Conservation (phyloP, 2,113 vertebrate genomes). For the Desmodus rotundus region DNA sequence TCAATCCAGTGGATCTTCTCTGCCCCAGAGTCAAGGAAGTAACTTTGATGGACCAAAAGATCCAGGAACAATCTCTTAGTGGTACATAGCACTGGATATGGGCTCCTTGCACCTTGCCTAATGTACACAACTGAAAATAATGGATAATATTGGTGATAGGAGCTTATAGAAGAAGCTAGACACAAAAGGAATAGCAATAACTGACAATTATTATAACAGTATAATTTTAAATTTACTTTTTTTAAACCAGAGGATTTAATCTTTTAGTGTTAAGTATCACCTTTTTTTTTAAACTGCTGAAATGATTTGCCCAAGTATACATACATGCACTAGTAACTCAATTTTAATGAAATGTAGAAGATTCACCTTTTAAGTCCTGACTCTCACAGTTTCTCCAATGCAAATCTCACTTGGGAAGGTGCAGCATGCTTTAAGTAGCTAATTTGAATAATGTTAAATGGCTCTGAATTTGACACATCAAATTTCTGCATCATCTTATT, state of each 20-base stretch:
- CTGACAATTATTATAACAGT: not conserved
- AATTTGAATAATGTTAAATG: slow-evolving; percentile 46
- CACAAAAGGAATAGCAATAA: not conserved
- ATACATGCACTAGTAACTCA: not conserved
- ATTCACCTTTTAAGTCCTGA: not conserved
- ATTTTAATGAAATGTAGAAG: not conserved
- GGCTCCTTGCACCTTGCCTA: not conserved
- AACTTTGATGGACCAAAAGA: not conserved
- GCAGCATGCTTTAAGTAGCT: not conserved
- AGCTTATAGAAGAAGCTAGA: not conserved
- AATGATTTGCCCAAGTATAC: not conserved
- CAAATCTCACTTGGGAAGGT: slow-evolving; percentile 17
- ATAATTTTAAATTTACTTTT: not conserved
- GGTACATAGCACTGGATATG: not conserved
- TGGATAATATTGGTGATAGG: not conserved
- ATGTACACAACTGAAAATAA: not conserved
- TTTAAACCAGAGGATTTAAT: not conserved
- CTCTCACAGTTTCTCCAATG: not conserved
- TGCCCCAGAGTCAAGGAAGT: not conserved
- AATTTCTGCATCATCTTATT: slow-evolving; percentile 17
- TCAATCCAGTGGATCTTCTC: not conserved
- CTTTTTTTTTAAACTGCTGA: not conserved
- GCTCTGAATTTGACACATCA: not conserved
- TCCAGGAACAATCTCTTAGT: not conserved
- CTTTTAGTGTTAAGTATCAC: not conserved